Evolutionary conservation across 2,113 vertebrate genomes (phyloP).

Genomic region (Lepus timidus): DNA sequence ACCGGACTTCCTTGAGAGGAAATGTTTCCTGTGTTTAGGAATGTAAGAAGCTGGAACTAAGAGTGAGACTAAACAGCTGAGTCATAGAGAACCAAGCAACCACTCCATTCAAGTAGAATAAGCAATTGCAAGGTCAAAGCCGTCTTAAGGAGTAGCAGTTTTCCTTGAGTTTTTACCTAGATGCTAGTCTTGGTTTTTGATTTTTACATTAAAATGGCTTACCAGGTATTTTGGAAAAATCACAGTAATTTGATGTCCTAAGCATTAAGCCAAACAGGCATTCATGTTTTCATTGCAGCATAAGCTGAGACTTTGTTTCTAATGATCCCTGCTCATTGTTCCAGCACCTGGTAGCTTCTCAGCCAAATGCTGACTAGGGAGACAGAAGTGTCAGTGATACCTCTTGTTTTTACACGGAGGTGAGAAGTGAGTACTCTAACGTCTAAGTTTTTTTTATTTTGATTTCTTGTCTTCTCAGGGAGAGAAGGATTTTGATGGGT

Average conservation of each 20-base stretch:
- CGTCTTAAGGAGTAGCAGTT: neutral
- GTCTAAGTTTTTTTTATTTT: constrained; percentile 35
- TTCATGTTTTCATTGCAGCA: neutral
- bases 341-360: neutral
- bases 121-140: neutral
- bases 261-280: neutral
- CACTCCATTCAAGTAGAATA: neutral
- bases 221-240: neutral
- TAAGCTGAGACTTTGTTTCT: neutral
- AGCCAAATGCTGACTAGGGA: neutral
- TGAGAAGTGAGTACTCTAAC: constrained; percentile 30
- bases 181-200: neutral
- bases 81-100: constrained; percentile 3
- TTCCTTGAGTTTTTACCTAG: neutral
- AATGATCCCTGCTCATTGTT: neutral
- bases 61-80: constrained; percentile 36
- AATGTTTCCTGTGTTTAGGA: constrained; percentile 35
- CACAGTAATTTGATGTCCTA: neutral
- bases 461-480: constrained; percentile 87
- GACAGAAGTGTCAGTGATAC: neutral
- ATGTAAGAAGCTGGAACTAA: neutral
- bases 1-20: neutral
- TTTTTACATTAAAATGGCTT: constrained; percentile 21
- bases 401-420: neutral
- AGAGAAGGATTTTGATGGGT: constrained; percentile 85